phyloP scores from a whole-genome alignment of 1,140 invertebrate genomes.

The Hylyphantes graminicola region DNA sequence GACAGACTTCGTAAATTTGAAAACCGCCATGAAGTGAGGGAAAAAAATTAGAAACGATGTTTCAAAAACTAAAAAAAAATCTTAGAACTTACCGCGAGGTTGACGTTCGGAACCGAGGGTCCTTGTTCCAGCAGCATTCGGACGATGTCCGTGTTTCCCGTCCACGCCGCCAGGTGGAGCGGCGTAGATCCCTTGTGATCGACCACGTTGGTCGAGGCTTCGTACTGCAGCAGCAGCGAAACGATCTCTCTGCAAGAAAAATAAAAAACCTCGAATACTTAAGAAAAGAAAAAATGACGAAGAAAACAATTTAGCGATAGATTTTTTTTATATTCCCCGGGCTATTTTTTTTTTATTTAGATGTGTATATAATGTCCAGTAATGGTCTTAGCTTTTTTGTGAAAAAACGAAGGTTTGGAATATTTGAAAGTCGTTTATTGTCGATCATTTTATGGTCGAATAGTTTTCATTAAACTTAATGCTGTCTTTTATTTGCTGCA shows the following conservation, averaged over 20 bases:
- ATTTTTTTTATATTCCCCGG: no score
- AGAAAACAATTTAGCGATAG: no score
- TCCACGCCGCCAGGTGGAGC: constrained; percentile 90
- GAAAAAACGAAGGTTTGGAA: no score
- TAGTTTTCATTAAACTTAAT: no score
- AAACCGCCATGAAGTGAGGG: not conserved
- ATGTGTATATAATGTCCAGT: no score
- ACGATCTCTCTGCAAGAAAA: constrained; percentile 83
- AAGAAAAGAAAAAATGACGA: not conserved
- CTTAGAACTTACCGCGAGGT: constrained; percentile 77
- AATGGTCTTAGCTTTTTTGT: no score
- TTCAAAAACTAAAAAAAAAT: not conserved
- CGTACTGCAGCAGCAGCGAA: constrained; percentile 82
- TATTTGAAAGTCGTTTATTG: no score
- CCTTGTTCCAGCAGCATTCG: constrained; percentile 80
- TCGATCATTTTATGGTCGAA: no score
- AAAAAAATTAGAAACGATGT: not conserved
- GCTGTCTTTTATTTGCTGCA: no score
- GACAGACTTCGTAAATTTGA: not conserved
- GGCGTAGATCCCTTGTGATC: constrained; percentile 87
- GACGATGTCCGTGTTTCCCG: constrained; percentile 86
- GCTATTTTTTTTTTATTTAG: no score
- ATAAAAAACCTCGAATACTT: constrained; percentile 42
- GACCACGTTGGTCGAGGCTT: constrained; percentile 88
- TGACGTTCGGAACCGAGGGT: constrained; percentile 81